Base-by-base conservation (phyloP, 2,888 invertebrate species). In the Slavum lentiscoides region DNA sequence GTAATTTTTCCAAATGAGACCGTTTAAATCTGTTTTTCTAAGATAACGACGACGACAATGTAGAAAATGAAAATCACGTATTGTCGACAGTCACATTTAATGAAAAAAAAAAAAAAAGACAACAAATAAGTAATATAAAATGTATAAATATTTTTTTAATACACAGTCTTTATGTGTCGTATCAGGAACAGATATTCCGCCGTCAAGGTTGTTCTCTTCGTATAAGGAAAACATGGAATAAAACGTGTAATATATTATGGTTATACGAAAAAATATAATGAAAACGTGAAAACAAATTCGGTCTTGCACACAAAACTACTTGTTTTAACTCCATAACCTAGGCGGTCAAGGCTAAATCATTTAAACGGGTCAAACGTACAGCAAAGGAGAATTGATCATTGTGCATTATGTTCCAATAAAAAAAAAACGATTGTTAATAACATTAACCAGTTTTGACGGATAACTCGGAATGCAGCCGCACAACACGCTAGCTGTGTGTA, bases 371-470 rank as follows among this genome's bases (percentile, higher is more conserved):
- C 72, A 72, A 76, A 67, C 8, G 55, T 11, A 69, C 7, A 55
- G 70, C 9, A 64, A 80, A 70, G 21, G 39, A 70, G 55, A 62
- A 70, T 39, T 21, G 62, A 80, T 64, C 30, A 80, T 55, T 72
- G 80, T 80, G 58, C 64, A 72, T 72, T 80, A 80, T 80, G 70
- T 72, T n/a, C 66, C 64, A 80, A 80, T 80, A 80, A 80, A 80
- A 30, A 30, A 30, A 30, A 80, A 80, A 43, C 23, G 58, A 80
- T 80, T 72, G 64, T 80, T 72, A 70, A 80, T 80, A 66, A 64
- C 21, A 9, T 70, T 77, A 77, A 77, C 77, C 77, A 77, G 77
- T 77, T 70, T 19, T 80, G 23, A 80, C 64, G 80, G 70, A 80
- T 64, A 72, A 55, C 66, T 72, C 23, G 30, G 66, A 80, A 80